These are phyloP conservation scores for Ennomos erosarius DNA, from an alignment of 2,888 invertebrate genomes.

Conservation along the genomic window DNA sequence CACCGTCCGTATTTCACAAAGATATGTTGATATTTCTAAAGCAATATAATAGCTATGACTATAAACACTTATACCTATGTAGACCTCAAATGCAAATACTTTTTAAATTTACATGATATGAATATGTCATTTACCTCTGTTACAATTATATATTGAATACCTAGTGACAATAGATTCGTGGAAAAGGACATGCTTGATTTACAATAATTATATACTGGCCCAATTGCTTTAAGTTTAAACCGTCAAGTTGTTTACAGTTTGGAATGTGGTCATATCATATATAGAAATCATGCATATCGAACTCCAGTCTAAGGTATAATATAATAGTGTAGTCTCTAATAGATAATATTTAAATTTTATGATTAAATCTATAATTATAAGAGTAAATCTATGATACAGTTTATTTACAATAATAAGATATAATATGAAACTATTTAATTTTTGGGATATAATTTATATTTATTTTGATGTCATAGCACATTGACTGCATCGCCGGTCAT, in stretches of 20 bases:
- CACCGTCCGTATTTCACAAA: constrained; percentile 76
- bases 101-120: constrained; percentile 84
- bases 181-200: constrained; percentile 29
- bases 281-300: constrained; percentile 81
- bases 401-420: constrained; percentile 78
- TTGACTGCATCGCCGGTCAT: constrained; percentile 59
- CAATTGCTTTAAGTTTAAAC: constrained; percentile 16
- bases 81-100: constrained; percentile 86
- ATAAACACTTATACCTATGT: constrained; percentile 82
- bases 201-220: constrained; percentile 23
- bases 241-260: constrained; percentile 55
- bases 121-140: constrained; percentile 84
- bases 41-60: constrained; percentile 83
- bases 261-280: constrained; percentile 75
- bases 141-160: constrained; percentile 73
- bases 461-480: constrained; percentile 83
- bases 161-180: constrained; percentile 63
- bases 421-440: constrained; percentile 82
- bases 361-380: constrained; percentile 68
- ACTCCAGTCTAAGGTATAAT: constrained; percentile 64
- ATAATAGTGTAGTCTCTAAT: constrained; percentile 47
- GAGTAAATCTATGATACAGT: constrained; percentile 75
- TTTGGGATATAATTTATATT: constrained; percentile 77
- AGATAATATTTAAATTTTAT: constrained; percentile 61
- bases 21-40: constrained; percentile 85